Evolutionary conservation across 2,888 invertebrate genomes (phyloP), one percentile per base, ranked within the genome.

Genomic region (Ophonus ardosiacus): DNA sequence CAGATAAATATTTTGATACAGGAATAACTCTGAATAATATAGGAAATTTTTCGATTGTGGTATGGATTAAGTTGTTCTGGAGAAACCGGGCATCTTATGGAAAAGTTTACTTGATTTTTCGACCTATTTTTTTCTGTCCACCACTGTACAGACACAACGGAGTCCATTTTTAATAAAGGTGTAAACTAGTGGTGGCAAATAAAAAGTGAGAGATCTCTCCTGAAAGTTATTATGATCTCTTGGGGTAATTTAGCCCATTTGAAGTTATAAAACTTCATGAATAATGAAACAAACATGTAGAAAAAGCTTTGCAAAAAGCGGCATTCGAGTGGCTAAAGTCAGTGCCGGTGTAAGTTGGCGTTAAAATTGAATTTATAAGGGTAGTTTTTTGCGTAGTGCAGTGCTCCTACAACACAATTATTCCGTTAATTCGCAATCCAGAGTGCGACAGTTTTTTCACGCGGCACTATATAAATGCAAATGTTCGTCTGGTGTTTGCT

Each of bases 401-500:
- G n/a, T 15, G 68, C 68, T 38, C 68, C 24, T 43, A 74, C 43
- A 74, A 43, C 24, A 57, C 56, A 78, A 78, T 78, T 78, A 78
- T 78, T 57, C 74, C 78, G 78, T 78, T 78, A 78, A 78, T 78
- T 78, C 78, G 21, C 18, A 74, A 56, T 57, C 18, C 24, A 13
- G 43, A 51, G 10, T 51, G 78, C 78, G 78, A 78, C 78, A 78
- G 24, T 78, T 78, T 78, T 78, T 78, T 78, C 57, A 17, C 24
- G 43, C 65, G 51, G 68, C 51, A 57, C 74, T 82, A 82, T 82
- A 71, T 82, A 82, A 68, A 82, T 82, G 82, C 82, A 82, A 82
- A 82, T 82, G 71, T 13, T 40, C 71, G 82, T 82, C 68, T 80
- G 59, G 81, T 81, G 51, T 43, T 56, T 81, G 63, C 40, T 74